Conservation (phyloP, 2,888 invertebrate genomes). For the Piscicola geometra region DNA sequence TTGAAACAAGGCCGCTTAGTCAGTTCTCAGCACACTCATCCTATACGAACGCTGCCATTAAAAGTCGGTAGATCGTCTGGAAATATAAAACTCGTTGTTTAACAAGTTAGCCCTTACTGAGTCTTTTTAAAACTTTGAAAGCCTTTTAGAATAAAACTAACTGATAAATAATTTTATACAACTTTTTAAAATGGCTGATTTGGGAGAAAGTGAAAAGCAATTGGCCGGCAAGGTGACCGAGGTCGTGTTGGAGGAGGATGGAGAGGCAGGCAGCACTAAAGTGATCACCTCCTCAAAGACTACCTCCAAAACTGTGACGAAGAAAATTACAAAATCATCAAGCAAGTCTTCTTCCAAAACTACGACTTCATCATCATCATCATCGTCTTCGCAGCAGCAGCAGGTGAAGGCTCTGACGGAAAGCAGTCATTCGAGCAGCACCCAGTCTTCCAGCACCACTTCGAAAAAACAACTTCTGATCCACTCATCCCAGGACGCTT, state of each 20-base stretch:
- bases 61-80: no score
- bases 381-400: conserved; percentile 16
- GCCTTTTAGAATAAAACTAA: no score
- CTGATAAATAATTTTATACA: no score
- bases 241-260: neutral
- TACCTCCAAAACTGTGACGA: conserved; percentile 19
- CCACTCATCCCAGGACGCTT: neutral
- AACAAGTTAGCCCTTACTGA: no score
- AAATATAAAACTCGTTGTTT: no score
- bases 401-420: neutral
- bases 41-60: no score
- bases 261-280: neutral
- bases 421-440: neutral
- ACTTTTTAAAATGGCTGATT: no score
- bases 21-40: no score
- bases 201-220: no score
- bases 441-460: neutral
- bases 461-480: conserved; percentile 8
- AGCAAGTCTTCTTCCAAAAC: conserved; percentile 12
- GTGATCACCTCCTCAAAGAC: neutral
- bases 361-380: conserved; percentile 19
- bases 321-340: conserved; percentile 11
- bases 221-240: no score
- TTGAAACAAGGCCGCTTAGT: no score
- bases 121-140: no score